Percentiles rank a stretch among this genome's conserved stretches.
Conservation (phyloP, 2,888 invertebrate species). For the Drosophila conformis region DNA sequence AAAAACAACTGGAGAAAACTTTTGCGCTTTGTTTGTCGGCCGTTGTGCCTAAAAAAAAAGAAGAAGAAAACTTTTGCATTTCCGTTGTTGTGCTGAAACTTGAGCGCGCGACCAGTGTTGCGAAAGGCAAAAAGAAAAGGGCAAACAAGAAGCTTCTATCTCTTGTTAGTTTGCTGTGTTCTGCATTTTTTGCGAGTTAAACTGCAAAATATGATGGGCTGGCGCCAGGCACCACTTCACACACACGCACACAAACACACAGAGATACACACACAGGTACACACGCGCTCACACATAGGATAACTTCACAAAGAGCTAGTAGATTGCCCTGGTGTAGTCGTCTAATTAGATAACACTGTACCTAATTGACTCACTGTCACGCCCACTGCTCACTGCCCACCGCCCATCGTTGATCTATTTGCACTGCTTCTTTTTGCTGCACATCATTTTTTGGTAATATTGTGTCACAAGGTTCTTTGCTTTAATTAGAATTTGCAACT, state of each 20-base stretch:
- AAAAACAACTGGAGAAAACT: slow-evolving; percentile 24
- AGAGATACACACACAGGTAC: slow-evolving; percentile 55
- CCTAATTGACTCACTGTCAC: slow-evolving; percentile 80
- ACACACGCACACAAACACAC: slow-evolving; percentile 56
- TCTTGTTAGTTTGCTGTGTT: slow-evolving; percentile 24
- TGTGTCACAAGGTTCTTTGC: slow-evolving; percentile 51
- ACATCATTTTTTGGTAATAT: slow-evolving; percentile 41
- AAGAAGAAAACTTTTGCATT: slow-evolving; percentile 68
- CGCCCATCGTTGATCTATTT: slow-evolving; percentile 26
- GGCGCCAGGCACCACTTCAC: slow-evolving; percentile 84
- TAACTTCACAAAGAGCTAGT: slow-evolving; percentile 13
- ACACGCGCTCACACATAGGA: neutral
- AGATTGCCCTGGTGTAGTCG: slow-evolving; percentile 58
- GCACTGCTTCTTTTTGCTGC: slow-evolving; percentile 23
- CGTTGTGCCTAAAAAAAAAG: slow-evolving; percentile 24
- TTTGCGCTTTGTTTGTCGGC: slow-evolving; percentile 50
- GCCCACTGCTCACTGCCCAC: slow-evolving; percentile 46
- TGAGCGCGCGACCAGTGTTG: slow-evolving; percentile 57
- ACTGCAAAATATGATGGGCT: slow-evolving; percentile 80
- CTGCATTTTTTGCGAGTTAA: slow-evolving; percentile 49
- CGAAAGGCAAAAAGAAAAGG: slow-evolving; percentile 37
- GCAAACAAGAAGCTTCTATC: slow-evolving; percentile 38
- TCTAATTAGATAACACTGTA: slow-evolving; percentile 84
- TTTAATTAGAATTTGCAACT: slow-evolving; percentile 34
- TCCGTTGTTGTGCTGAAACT: slow-evolving; percentile 78